These are phyloP conservation scores for Chymomyza fuscimana DNA, from an alignment of 2,888 invertebrate genomes.

Conservation along the genomic window DNA sequence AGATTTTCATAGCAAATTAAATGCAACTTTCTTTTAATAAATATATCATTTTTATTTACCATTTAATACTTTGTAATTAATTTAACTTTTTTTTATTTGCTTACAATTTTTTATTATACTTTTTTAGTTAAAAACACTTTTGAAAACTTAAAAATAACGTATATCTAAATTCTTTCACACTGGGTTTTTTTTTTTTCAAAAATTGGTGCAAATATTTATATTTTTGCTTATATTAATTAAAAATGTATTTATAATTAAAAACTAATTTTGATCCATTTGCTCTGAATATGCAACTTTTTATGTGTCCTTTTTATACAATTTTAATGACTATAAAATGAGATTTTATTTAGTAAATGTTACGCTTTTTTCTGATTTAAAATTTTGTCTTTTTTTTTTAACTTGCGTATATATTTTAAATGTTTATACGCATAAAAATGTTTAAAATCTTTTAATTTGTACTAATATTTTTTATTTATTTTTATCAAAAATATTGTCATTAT, in stretches of 20 bases:
- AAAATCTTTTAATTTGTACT: slow-evolving; percentile 69
- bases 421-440: slow-evolving; percentile 17
- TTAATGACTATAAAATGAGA: not conserved
- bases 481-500: slow-evolving; percentile 69
- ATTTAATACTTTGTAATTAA: slow-evolving; percentile 9
- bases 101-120: slow-evolving; percentile 41
- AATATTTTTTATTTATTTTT: slow-evolving; percentile 52
- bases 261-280: slow-evolving; percentile 68
- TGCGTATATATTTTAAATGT: slow-evolving; percentile 10
- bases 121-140: slow-evolving; percentile 24
- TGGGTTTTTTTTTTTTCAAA: slow-evolving; percentile 20
- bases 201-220: slow-evolving; percentile 6
- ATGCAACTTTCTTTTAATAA: slow-evolving; percentile 1
- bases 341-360: not conserved
- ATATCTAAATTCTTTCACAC: slow-evolving; percentile 38
- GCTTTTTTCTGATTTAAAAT: not conserved
- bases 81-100: slow-evolving; percentile 10
- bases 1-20: too few species aligned
- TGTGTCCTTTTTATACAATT: not conserved
- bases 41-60: slow-evolving; percentile 7
- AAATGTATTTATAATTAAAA: slow-evolving; percentile 29
- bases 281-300: slow-evolving; percentile 44
- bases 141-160: slow-evolving; percentile 26
- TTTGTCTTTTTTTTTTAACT: not conserved
- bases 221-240: slow-evolving; percentile 26